Percentiles rank a stretch among this genome's conserved stretches.
Evolutionary conservation across 2,113 vertebrate genomes (phyloP).

Genomic region (Ochotona princeps): DNA sequence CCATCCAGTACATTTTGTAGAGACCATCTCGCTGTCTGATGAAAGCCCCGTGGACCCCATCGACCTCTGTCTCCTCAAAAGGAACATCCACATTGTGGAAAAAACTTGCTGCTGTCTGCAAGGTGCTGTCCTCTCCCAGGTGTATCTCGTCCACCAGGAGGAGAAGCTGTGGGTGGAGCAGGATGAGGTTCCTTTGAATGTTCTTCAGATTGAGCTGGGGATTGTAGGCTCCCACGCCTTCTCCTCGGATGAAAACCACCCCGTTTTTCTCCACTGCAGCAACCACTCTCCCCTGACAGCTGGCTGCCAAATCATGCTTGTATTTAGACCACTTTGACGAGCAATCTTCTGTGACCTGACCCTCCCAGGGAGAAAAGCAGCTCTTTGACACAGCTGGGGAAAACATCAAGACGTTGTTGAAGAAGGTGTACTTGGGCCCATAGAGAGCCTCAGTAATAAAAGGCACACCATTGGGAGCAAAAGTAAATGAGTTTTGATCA

Average conservation of each 20-base stretch:
- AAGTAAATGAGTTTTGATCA: slow-evolving; percentile 98
- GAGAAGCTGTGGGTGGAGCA: slow-evolving; percentile 96
- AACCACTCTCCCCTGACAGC: slow-evolving; percentile 92
- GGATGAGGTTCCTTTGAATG: slow-evolving; percentile 94
- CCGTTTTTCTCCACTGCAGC: slow-evolving; percentile 90
- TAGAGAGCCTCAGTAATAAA: slow-evolving; percentile 98
- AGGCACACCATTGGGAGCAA: slow-evolving; percentile 94
- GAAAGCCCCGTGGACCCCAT: slow-evolving; percentile 92
- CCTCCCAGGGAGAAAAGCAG: slow-evolving; percentile 97
- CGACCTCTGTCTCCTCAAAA: slow-evolving; percentile 90
- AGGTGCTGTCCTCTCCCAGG: slow-evolving; percentile 90
- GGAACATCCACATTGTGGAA: slow-evolving; percentile 97
- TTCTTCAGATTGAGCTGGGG: slow-evolving; percentile 91
- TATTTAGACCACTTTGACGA: slow-evolving; percentile 98
- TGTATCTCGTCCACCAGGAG: slow-evolving; percentile 95
- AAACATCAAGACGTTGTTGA: slow-evolving; percentile 97
- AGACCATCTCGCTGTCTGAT: slow-evolving; percentile 89
- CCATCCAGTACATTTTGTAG: slow-evolving; percentile 99
- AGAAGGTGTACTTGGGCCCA: slow-evolving; percentile 96
- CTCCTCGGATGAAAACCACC: slow-evolving; percentile 95
- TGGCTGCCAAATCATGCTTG: slow-evolving; percentile 93
- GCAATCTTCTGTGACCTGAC: slow-evolving; percentile 97
- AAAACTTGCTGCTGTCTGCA: slow-evolving; percentile 91
- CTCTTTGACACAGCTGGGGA: slow-evolving; percentile 88
- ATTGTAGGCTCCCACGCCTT: slow-evolving; percentile 92